Base-by-base conservation (phyloP, 2,888 invertebrate genomes). In the Andrena fulva region DNA sequence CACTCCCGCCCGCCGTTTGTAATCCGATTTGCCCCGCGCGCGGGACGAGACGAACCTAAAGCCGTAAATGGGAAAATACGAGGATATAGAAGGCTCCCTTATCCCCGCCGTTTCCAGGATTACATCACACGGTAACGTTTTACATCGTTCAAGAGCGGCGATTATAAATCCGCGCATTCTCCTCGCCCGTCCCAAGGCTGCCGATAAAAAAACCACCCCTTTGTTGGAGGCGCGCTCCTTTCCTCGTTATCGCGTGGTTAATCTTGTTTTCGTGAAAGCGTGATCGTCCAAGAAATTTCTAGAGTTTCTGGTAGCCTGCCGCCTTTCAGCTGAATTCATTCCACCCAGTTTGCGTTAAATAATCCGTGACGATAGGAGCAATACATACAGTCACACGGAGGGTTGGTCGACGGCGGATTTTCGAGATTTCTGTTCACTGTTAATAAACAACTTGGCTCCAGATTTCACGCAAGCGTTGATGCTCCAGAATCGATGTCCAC, bases 11-110 rank as follows among this genome's bases (percentile, higher is more conserved):
- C 67, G 69, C 48, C 69, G 66, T 69, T 54, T 52, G 69, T 79
- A 80, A 81, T 81, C 81, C 62, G 81, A 69, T 80, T 81, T 81
- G 52, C n/a, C 52, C n/a, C 42, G 12, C 50, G 52, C 24, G 63
- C 67, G n/a, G 72, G 33, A 66, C 52, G 59, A 80, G 80, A 69
- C 80, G 72, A 81, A 79, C 79, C 79, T 81, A 81, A 81, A 81
- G 80, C 80, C 80, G 80, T 79, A 81, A 80, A 80, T 80, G 81
- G 69, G 80, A 78, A 77, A 74, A 70, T 74, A 81, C 64, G 74
- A 81, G 80, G 69, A 66, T 66, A 68, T 50, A 64, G 73, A 64
- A 54, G 29, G 68, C 60, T 35, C 68, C 31, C 63, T 68, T 80
- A 63, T 63, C 63, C 69, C 60, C 64, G 64, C 73, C 62, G 80